A percentile compares a stretch with the other conserved stretches of the same genome.
These are phyloP conservation scores for Amblyteles armatorius DNA, from an alignment of 2,888 invertebrate species.

Conservation along the genomic window DNA sequence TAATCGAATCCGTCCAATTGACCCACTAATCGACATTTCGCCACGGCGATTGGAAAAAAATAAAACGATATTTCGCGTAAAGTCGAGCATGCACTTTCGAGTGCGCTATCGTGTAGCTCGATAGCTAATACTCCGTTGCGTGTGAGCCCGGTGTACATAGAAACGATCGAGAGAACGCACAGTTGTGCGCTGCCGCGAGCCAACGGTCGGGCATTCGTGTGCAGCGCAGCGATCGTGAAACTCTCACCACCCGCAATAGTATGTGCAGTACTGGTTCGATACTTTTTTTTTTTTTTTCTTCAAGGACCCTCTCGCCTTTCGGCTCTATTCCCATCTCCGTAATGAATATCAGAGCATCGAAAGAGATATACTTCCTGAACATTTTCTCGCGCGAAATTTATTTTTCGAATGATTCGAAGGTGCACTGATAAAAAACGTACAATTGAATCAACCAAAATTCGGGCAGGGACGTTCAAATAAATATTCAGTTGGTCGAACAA, in stretches of 20 bases:
- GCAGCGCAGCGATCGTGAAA: conserved; percentile 23
- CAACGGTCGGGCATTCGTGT: conserved; percentile 24
- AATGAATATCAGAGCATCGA: conserved; percentile 40
- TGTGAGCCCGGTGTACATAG: background rate
- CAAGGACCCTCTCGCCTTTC: conserved; percentile 11
- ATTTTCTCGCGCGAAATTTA: conserved; percentile 15
- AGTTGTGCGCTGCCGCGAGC: conserved; percentile 9
- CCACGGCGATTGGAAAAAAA: conserved; percentile 24
- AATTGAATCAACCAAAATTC: no score
- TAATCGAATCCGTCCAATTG: conserved; percentile 64
- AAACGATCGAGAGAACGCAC: conserved; percentile 11
- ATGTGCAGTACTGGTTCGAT: conserved; percentile 27
- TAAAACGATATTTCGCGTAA: conserved; percentile 40
- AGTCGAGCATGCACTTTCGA: conserved; percentile 32
- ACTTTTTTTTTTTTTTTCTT: conserved; percentile 12
- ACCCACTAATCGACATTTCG: conserved; percentile 65
- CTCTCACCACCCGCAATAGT: conserved; percentile 13
- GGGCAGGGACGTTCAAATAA: no score
- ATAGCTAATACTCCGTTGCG: background rate
- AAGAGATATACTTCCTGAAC: conserved; percentile 18
- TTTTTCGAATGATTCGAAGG: background rate
- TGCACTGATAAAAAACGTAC: no score
- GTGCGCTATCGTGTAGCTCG: conserved; percentile 9
- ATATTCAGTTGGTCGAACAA: no score
- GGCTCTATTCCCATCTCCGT: conserved; percentile 42